Percentiles rank a stretch among this genome's conserved stretches.
phyloP scores from a whole-genome alignment of 2,797 vertebrate genomes.

The Fratercula arctica region DNA sequence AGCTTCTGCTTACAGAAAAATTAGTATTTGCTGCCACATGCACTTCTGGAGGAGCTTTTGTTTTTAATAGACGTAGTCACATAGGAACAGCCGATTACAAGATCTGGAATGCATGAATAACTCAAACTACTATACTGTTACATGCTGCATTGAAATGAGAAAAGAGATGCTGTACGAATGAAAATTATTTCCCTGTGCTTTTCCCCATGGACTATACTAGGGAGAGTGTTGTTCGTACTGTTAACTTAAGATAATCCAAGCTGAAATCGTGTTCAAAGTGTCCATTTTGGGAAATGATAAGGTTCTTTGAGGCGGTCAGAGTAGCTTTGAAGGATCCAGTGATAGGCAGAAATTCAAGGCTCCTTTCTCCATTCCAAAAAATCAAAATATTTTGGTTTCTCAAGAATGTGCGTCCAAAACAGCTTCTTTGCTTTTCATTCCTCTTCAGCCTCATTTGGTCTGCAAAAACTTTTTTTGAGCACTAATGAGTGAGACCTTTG shows the following conservation, averaged over 20 bases:
- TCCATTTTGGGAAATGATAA: not conserved
- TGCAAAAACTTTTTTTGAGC: not conserved
- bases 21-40: slow-evolving; percentile 25
- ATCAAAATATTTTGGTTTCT: slow-evolving; percentile 37
- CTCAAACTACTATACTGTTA: not conserved
- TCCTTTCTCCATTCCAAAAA: not conserved
- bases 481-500: slow-evolving; percentile 14
- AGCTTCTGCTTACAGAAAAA: slow-evolving; percentile 25
- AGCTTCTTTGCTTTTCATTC: slow-evolving; percentile 21
- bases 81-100: slow-evolving; percentile 14
- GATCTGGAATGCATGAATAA: slow-evolving; percentile 40
- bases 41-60: slow-evolving; percentile 34
- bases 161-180: slow-evolving; percentile 11
- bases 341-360: slow-evolving; percentile 36
- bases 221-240: not conserved
- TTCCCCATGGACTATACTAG: not conserved
- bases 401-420: not conserved
- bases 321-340: not conserved
- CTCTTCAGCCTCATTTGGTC: not conserved
- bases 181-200: slow-evolving; percentile 7
- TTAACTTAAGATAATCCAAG: not conserved
- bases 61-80: slow-evolving; percentile 32
- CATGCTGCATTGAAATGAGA: slow-evolving; percentile 45
- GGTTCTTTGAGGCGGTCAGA: not conserved
- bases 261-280: not conserved